Conservation (phyloP, 2,888 invertebrate genomes). For the Gandaritis pyraliata region DNA sequence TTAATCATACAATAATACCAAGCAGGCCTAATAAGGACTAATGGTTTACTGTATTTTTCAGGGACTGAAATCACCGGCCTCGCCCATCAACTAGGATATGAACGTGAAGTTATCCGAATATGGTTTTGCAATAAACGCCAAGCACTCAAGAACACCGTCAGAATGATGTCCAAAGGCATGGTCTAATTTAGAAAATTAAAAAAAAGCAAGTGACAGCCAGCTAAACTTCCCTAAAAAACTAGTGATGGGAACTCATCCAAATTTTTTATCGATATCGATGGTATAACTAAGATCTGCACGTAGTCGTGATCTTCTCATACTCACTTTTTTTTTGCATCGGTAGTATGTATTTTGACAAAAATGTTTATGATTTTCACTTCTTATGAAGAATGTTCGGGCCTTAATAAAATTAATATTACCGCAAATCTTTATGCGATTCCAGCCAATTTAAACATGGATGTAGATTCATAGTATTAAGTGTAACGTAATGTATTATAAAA, state of each 20-base stretch:
- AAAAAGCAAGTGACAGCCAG: conserved; percentile 38
- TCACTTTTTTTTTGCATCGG: conserved; percentile 61
- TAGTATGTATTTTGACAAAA: conserved; percentile 54
- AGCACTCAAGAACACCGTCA: conserved; percentile 98
- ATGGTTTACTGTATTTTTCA: conserved; percentile 72
- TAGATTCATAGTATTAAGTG: conserved; percentile 64
- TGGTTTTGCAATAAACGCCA: conserved; percentile 99
- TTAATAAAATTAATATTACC: conserved; percentile 54
- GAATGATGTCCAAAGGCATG: conserved; percentile 96
- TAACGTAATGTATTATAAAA: conserved; percentile 75
- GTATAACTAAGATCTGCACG: conserved; percentile 59
- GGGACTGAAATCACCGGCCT: conserved; percentile 98
- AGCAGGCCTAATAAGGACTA: not conserved
- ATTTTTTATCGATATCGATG: conserved; percentile 51
- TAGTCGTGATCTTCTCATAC: conserved; percentile 58
- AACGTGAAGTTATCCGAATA: conserved; percentile 98
- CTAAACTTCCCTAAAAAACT: conserved; percentile 36
- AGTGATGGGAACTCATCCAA: conserved; percentile 53
- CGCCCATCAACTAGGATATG: conserved; percentile 97
- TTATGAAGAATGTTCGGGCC: conserved; percentile 58
- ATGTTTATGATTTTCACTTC: conserved; percentile 46
- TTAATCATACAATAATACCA: no score
- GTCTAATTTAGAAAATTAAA: conserved; percentile 76
- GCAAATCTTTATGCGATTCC: conserved; percentile 75
- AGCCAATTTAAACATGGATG: conserved; percentile 71